phyloP scores from a whole-genome alignment of 2,113 vertebrate genomes.

The Zingel zingel region DNA sequence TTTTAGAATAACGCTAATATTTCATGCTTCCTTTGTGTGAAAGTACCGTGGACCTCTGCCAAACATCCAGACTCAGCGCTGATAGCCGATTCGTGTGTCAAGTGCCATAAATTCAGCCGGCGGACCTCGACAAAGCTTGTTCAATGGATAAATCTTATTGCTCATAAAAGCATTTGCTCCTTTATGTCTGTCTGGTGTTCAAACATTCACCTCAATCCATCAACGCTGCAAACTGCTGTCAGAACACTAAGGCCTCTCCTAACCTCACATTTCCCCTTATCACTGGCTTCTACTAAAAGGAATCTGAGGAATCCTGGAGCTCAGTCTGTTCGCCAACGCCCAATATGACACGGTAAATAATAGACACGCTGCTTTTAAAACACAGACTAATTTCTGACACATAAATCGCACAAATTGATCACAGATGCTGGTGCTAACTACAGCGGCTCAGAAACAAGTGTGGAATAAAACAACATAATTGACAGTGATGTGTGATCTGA shows the following conservation, averaged over 20 bases:
- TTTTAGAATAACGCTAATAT: slow-evolving; percentile 78
- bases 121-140: slow-evolving; percentile 73
- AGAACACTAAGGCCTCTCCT: slow-evolving; percentile 59
- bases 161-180: slow-evolving; percentile 79
- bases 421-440: slow-evolving; percentile 64
- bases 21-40: slow-evolving; percentile 70
- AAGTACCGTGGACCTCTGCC: slow-evolving; percentile 60
- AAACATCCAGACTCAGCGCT: slow-evolving; percentile 55
- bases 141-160: slow-evolving; percentile 73
- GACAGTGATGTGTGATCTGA: slow-evolving; percentile 59
- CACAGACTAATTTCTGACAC: slow-evolving; percentile 61
- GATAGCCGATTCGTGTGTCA: slow-evolving; percentile 64
- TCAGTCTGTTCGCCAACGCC: slow-evolving; percentile 51
- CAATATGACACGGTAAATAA: slow-evolving; percentile 53
- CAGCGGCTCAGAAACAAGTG: slow-evolving; percentile 50
- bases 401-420: slow-evolving; percentile 64
- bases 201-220: slow-evolving; percentile 76
- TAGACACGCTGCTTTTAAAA: slow-evolving; percentile 63
- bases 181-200: slow-evolving; percentile 79
- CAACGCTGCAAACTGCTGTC: slow-evolving; percentile 67
- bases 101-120: slow-evolving; percentile 69
- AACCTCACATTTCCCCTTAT: slow-evolving; percentile 72
- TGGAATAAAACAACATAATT: slow-evolving; percentile 54
- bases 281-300: slow-evolving; percentile 48
- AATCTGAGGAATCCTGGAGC: slow-evolving; percentile 74